Evolutionary conservation across 2,113 vertebrate species (phyloP).

Genomic region (Cisticola juncidis): DNA sequence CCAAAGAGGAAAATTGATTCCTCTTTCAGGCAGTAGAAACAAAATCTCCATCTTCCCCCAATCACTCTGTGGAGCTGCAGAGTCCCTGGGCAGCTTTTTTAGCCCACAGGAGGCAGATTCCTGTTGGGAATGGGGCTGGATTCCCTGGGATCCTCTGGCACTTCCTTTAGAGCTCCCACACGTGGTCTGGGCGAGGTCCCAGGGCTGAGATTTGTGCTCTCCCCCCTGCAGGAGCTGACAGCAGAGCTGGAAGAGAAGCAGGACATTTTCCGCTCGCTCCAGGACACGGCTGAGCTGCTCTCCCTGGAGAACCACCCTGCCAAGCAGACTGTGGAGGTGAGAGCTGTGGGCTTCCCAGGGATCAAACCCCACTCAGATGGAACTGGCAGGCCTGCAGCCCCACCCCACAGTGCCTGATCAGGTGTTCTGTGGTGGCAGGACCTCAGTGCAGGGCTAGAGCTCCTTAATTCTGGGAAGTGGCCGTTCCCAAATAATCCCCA

Average conservation of each 20-base stretch:
- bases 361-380: neutral
- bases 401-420: neutral
- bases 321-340: slow-evolving; percentile 95
- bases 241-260: slow-evolving; percentile 90
- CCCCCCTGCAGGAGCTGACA: slow-evolving; percentile 82
- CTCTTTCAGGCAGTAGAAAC: neutral
- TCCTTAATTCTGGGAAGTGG: neutral
- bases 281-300: slow-evolving; percentile 87
- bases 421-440: neutral
- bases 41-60: neutral
- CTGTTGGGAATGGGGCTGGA: fast-evolving
- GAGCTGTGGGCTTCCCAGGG: fast-evolving
- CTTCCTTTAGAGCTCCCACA: fast-evolving
- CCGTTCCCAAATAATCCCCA: neutral
- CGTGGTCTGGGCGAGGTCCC: fast-evolving
- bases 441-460: neutral
- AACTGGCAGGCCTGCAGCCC: fast-evolving
- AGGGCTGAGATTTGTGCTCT: neutral
- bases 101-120: neutral
- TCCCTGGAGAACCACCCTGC: slow-evolving; percentile 94
- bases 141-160: fast-evolving
- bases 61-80: neutral
- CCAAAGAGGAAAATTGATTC: neutral
- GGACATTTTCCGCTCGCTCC: slow-evolving; percentile 86
- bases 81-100: neutral